phyloP scores from a whole-genome alignment of 2,797 vertebrate species.

The Orestias chungarensis region DNA sequence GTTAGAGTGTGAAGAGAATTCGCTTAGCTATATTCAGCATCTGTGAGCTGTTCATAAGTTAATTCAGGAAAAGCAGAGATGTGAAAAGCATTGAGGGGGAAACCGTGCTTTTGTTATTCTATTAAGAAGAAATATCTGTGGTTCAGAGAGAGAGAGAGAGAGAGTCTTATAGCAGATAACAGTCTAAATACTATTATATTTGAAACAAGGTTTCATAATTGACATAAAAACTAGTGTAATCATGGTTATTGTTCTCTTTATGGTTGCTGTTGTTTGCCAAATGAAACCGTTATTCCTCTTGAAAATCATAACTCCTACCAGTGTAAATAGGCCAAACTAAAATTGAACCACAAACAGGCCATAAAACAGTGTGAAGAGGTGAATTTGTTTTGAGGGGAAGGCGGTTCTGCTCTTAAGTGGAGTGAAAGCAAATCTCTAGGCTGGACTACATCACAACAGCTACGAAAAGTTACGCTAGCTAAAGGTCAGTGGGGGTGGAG shows the following conservation, averaged over 20 bases:
- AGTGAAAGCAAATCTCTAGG: conserved; percentile 35
- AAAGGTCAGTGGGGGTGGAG: conserved; percentile 22
- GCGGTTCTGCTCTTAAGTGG: conserved; percentile 25
- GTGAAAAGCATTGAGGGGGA: neutral
- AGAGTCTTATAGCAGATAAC: no score
- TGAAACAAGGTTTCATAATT: neutral
- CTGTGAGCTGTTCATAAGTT: neutral
- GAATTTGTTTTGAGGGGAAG: conserved; percentile 29
- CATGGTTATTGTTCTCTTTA: neutral
- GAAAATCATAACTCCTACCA: neutral
- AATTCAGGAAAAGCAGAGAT: neutral
- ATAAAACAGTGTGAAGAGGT: conserved; percentile 23
- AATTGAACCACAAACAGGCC: conserved; percentile 19
- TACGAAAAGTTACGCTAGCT: conserved; percentile 45
- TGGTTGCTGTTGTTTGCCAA: conserved; percentile 5
- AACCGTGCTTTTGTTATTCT: neutral
- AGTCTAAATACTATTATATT: neutral
- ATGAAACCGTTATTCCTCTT: neutral
- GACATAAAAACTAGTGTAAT: neutral
- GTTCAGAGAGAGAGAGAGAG: no score
- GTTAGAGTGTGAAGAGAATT: neutral
- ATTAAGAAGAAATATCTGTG: neutral
- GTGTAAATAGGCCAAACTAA: conserved; percentile 16
- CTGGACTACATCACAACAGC: conserved; percentile 49
- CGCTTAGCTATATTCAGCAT: neutral